phyloP scores from a whole-genome alignment of 2,888 invertebrate species.

The Bombylius discolor region DNA sequence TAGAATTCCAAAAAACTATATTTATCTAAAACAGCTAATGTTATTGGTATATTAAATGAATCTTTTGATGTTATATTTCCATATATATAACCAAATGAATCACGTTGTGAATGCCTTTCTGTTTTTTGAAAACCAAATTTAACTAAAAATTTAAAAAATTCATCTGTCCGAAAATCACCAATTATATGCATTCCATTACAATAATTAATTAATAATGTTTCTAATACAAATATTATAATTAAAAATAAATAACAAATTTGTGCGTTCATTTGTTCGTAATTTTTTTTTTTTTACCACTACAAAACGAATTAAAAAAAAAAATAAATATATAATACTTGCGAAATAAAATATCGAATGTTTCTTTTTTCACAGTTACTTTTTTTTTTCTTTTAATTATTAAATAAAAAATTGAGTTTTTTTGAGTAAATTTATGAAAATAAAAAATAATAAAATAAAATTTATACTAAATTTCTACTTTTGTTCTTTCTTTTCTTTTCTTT shows the following conservation, averaged over 20 bases:
- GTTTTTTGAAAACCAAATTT: constrained; percentile 97
- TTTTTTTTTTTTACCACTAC: not conserved
- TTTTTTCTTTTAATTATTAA: no score
- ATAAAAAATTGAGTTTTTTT: no score
- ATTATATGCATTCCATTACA: constrained; percentile 42
- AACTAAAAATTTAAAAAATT: constrained; percentile 81
- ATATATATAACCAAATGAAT: constrained; percentile 89
- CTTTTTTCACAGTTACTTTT: no score
- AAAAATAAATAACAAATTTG: constrained; percentile 9
- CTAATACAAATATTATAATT: constrained; percentile 8
- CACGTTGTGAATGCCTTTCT: constrained; percentile 66
- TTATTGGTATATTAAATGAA: constrained; percentile 53
- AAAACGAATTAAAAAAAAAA: no score
- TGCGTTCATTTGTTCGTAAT: constrained; percentile 2
- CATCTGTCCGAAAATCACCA: constrained; percentile 51
- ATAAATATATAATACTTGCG: no score
- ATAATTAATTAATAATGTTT: not conserved
- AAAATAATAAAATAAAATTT: no score
- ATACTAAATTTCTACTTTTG: no score
- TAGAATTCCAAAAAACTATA: constrained; percentile 82
- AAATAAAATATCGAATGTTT: no score
- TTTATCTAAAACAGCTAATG: constrained; percentile 82
- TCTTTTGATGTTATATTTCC: constrained; percentile 77
- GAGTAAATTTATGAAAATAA: no score
- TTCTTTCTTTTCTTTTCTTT: no score